phyloP scores from a whole-genome alignment of 2,113 vertebrate genomes.

The Lichenostomus cassidix region DNA sequence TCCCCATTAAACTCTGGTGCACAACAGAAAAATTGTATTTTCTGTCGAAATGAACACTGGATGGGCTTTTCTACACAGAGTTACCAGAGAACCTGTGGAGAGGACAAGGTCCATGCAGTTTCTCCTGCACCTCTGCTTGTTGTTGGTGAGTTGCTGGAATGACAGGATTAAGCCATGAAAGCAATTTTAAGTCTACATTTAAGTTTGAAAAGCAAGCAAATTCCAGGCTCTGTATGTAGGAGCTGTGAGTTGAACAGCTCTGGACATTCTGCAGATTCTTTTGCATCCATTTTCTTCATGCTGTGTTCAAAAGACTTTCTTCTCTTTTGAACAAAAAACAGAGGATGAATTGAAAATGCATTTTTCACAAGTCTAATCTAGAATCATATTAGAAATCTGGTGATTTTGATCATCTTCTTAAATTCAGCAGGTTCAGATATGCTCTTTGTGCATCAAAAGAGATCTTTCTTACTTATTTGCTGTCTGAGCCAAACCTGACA shows the following conservation, averaged over 20 bases:
- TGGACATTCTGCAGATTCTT: background rate
- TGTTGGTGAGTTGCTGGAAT: background rate
- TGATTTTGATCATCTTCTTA: background rate
- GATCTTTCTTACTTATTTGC: background rate
- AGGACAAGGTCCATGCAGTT: background rate
- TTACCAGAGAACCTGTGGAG: background rate
- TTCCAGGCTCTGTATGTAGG: background rate
- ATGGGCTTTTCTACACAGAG: background rate
- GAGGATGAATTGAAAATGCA: background rate
- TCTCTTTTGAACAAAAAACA: background rate
- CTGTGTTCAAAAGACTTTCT: background rate
- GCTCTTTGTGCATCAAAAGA: background rate
- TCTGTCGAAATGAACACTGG: background rate
- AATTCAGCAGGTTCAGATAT: background rate
- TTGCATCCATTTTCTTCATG: background rate
- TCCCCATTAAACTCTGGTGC: background rate
- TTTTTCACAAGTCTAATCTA: background rate
- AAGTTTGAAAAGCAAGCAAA: background rate
- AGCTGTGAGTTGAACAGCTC: background rate
- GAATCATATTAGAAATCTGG: background rate
- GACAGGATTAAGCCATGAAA: background rate
- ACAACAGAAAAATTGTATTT: background rate
- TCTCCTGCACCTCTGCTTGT: background rate
- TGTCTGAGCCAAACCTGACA: background rate
- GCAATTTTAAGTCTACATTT: background rate